Evolutionary conservation across 2,888 invertebrate genomes (phyloP).

Genomic region (Cataglyphis albicans): DNA sequence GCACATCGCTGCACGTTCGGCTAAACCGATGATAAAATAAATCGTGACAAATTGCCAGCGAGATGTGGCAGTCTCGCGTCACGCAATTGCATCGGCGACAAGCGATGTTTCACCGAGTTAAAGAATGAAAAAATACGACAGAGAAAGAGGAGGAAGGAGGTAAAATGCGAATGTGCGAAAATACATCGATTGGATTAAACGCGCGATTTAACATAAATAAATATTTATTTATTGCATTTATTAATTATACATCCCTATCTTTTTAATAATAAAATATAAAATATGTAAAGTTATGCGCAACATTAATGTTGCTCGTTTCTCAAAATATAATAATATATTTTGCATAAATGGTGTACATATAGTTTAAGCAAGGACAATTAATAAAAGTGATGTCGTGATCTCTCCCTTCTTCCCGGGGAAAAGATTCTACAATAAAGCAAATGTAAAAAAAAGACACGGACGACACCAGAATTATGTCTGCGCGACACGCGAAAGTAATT

Average conservation of each 20-base stretch:
- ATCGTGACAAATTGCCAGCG: slow-evolving; percentile 54
- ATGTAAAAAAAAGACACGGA: slow-evolving; percentile 2
- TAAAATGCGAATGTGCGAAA: neutral
- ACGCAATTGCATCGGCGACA: slow-evolving; percentile 36
- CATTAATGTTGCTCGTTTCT: neutral
- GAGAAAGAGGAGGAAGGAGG: neutral
- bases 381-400: slow-evolving; percentile 19
- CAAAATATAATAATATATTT: neutral
- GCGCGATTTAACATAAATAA: slow-evolving; percentile 3
- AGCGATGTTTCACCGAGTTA: slow-evolving; percentile 4
- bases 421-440: slow-evolving; percentile 27
- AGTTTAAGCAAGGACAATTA: neutral
- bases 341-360: neutral
- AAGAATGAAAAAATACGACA: slow-evolving; percentile 10
- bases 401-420: neutral
- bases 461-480: slow-evolving; percentile 56
- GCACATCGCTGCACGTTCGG: slow-evolving; percentile 45
- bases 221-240: neutral
- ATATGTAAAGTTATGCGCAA: neutral
- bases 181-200: neutral
- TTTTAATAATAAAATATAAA: neutral
- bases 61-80: slow-evolving; percentile 40
- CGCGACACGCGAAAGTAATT: slow-evolving; percentile 64
- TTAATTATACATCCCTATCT: neutral
- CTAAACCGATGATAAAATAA: slow-evolving; percentile 58